Evolutionary conservation across 2,888 invertebrate genomes (phyloP).

Genomic region (Volucella bombylans): DNA sequence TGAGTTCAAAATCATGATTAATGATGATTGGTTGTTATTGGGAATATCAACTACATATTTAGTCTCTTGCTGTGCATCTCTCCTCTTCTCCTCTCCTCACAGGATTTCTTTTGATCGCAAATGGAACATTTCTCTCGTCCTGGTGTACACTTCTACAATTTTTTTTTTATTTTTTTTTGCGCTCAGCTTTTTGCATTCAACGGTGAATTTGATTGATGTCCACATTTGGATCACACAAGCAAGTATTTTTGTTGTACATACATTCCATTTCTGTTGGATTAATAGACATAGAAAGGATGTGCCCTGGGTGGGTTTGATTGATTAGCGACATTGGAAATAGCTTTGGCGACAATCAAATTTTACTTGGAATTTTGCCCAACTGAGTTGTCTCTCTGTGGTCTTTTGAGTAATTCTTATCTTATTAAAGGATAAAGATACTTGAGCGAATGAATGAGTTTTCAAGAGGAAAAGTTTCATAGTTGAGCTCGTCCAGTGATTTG

Average conservation of each 20-base stretch:
- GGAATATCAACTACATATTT: slow-evolving; percentile 72
- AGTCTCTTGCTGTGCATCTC: slow-evolving; percentile 46
- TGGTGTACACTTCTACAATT: slow-evolving; percentile 48
- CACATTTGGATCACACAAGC: slow-evolving; percentile 68
- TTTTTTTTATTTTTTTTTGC: slow-evolving; percentile 35
- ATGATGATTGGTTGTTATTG: slow-evolving; percentile 73
- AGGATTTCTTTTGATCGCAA: slow-evolving; percentile 62
- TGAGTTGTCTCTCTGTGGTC: slow-evolving; percentile 7
- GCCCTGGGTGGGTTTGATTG: slow-evolving; percentile 64
- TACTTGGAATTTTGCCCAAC: slow-evolving; percentile 63
- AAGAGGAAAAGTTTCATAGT: neutral
- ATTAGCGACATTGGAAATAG: slow-evolving; percentile 72
- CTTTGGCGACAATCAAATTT: slow-evolving; percentile 72
- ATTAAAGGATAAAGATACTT: slow-evolving; percentile 37
- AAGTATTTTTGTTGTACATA: slow-evolving; percentile 37
- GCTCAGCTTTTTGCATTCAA: slow-evolving; percentile 59
- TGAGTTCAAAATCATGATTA: slow-evolving; percentile 73
- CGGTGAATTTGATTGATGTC: slow-evolving; percentile 73
- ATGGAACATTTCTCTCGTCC: slow-evolving; percentile 56
- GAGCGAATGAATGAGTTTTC: slow-evolving; percentile 35
- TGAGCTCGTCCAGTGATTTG: no score
- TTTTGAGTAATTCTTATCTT: neutral
- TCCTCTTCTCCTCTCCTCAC: neutral
- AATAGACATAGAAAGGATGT: slow-evolving; percentile 59
- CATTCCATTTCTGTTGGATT: slow-evolving; percentile 41